Evolutionary conservation across 2,888 invertebrate genomes (phyloP).

Genomic region (Meta bourneti): DNA sequence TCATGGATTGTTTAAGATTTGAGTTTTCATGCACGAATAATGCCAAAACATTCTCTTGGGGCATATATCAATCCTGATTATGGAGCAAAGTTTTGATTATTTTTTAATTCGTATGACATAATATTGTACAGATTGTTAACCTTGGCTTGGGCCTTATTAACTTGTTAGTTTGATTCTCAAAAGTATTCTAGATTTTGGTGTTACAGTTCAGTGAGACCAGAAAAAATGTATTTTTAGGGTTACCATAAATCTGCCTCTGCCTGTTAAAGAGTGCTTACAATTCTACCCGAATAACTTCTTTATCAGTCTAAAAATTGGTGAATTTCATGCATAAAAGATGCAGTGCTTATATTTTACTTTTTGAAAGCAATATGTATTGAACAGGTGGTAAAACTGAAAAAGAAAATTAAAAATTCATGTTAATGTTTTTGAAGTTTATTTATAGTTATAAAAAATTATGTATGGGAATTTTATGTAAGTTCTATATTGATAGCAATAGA

Average conservation of each 20-base stretch:
- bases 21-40: slow-evolving; percentile 53
- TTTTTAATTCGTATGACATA: slow-evolving; percentile 52
- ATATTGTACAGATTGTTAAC: slow-evolving; percentile 71
- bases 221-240: slow-evolving; percentile 25
- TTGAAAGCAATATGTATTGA: no score
- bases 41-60: slow-evolving; percentile 58
- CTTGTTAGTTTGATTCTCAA: slow-evolving; percentile 53
- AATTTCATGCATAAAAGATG: no score
- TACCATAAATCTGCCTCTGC: slow-evolving; percentile 20
- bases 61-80: slow-evolving; percentile 25
- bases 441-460: no score
- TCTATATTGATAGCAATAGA: no score
- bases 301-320: no score
- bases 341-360: no score
- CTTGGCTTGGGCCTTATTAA: slow-evolving; percentile 65
- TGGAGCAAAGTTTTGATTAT: slow-evolving; percentile 54
- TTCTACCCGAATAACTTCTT: no score
- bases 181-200: slow-evolving; percentile 63
- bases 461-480: no score
- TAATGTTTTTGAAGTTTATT: no score
- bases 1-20: slow-evolving; percentile 62
- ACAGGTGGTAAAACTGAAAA: no score
- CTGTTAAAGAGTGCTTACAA: background rate
- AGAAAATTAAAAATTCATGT: no score
- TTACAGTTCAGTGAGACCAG: slow-evolving; percentile 44